Evolutionary conservation across 2,888 invertebrate species (phyloP).

Genomic region (Phortica okadai): DNA sequence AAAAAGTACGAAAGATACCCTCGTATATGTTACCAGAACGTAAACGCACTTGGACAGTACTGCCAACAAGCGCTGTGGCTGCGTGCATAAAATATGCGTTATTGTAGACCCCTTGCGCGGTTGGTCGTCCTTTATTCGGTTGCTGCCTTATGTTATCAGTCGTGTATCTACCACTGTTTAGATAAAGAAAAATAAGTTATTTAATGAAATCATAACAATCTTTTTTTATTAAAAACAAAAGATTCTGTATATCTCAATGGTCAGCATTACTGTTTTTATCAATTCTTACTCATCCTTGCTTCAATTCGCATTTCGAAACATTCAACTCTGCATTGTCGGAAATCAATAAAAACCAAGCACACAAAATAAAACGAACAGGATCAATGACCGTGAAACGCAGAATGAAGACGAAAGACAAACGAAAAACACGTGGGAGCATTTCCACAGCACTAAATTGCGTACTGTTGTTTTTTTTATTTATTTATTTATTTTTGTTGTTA

Average conservation of each 20-base stretch:
- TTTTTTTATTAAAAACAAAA: neutral
- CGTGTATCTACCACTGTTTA: constrained; percentile 60
- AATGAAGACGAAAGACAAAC: constrained; percentile 60
- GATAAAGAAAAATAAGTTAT: neutral
- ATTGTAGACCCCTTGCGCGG: constrained; percentile 91
- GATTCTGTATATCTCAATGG: neutral
- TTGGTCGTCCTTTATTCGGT: constrained; percentile 79
- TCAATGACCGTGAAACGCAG: constrained; percentile 71
- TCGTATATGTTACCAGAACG: constrained; percentile 91
- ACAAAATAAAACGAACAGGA: constrained; percentile 49
- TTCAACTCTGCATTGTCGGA: neutral
- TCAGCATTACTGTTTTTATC: neutral
- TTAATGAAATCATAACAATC: neutral
- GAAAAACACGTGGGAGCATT: neutral
- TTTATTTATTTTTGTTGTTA: neutral
- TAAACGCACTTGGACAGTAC: constrained; percentile 87
- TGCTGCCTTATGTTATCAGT: constrained; percentile 69
- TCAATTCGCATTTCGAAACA: too few species aligned
- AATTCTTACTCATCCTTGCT: neutral
- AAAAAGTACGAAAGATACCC: constrained; percentile 93
- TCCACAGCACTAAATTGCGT: neutral
- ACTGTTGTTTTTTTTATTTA: neutral
- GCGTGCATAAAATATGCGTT: constrained; percentile 95
- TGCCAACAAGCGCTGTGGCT: constrained; percentile 90
- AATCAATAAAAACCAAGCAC: neutral